These are phyloP conservation scores for Tenthredo mesomela DNA, from an alignment of 2,888 invertebrate species.

Conservation along the genomic window DNA sequence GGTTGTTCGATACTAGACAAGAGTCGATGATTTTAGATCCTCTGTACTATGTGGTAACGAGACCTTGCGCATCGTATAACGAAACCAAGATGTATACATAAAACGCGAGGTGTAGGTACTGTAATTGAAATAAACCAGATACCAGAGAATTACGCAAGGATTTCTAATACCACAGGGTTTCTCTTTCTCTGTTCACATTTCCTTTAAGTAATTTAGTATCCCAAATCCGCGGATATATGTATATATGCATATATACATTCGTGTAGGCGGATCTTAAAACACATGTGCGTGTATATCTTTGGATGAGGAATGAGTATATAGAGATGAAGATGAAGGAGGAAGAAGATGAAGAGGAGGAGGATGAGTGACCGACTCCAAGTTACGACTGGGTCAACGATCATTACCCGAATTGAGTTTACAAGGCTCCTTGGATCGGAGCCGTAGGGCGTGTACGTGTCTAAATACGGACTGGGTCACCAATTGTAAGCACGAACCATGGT, in stretches of 20 bases:
- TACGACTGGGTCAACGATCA: conserved; percentile 48
- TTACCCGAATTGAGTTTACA: not conserved
- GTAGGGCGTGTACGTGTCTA: conserved; percentile 43
- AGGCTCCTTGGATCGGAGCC: not conserved
- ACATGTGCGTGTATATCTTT: not conserved
- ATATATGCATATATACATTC: not conserved
- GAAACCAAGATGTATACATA: not conserved
- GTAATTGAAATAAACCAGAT: conserved; percentile 1
- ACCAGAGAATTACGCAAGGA: not conserved
- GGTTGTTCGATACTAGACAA: not conserved
- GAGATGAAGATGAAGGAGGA: no score
- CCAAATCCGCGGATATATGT: not conserved
- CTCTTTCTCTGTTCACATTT: not conserved
- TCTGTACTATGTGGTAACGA: not conserved
- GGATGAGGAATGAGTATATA: not conserved
- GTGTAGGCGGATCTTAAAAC: not conserved
- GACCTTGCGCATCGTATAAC: not conserved
- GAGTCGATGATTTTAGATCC: not conserved
- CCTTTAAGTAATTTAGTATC: not conserved
- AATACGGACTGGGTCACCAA: conserved; percentile 51
- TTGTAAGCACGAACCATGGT: conserved; percentile 12
- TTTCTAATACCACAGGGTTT: not conserved
- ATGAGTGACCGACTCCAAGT: conserved; percentile 21
- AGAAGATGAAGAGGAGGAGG: not conserved
- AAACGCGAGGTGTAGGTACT: not conserved